These are phyloP conservation scores for Nerophis lumbriciformis DNA, from an alignment of 2,113 vertebrate species.

Conservation along the genomic window DNA sequence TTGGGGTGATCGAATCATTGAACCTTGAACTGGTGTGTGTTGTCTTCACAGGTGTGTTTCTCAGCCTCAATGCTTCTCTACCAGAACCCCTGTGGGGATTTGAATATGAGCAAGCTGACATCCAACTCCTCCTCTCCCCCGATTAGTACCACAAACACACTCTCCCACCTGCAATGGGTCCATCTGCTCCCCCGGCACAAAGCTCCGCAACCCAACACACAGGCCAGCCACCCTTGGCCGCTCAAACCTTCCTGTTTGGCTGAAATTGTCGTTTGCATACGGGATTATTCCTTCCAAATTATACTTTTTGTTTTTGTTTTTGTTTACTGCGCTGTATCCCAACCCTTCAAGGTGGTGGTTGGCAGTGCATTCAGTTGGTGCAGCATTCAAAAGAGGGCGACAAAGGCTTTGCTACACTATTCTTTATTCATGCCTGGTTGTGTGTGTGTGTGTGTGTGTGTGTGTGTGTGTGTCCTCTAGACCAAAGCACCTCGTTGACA, in stretches of 20 bases:
- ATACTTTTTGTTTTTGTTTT: slow-evolving; percentile 16
- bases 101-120: slow-evolving; percentile 51
- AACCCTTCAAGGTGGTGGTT: slow-evolving; percentile 25
- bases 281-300: slow-evolving; percentile 44
- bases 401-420: slow-evolving; percentile 19
- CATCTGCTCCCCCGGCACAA: slow-evolving; percentile 71
- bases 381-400: slow-evolving; percentile 17
- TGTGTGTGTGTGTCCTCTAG: slow-evolving; percentile 17
- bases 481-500: slow-evolving; percentile 6
- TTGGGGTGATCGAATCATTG: slow-evolving; percentile 44
- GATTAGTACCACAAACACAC: slow-evolving; percentile 57
- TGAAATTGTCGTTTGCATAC: slow-evolving; percentile 39
- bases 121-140: slow-evolving; percentile 60
- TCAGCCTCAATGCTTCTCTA: slow-evolving; percentile 61
- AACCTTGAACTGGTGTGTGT: slow-evolving; percentile 58
- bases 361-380: slow-evolving; percentile 29
- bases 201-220: slow-evolving; percentile 43
- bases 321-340: slow-evolving; percentile 13
- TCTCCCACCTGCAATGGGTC: slow-evolving; percentile 75
- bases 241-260: slow-evolving; percentile 39
- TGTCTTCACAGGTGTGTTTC: slow-evolving; percentile 61
- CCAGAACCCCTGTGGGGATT: slow-evolving; percentile 50
- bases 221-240: slow-evolving; percentile 16
- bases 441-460: background rate
- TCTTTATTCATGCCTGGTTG: slow-evolving; percentile 35